Evolutionary conservation across 1,140 invertebrate genomes (phyloP).

Genomic region (Apis dorsata): DNA sequence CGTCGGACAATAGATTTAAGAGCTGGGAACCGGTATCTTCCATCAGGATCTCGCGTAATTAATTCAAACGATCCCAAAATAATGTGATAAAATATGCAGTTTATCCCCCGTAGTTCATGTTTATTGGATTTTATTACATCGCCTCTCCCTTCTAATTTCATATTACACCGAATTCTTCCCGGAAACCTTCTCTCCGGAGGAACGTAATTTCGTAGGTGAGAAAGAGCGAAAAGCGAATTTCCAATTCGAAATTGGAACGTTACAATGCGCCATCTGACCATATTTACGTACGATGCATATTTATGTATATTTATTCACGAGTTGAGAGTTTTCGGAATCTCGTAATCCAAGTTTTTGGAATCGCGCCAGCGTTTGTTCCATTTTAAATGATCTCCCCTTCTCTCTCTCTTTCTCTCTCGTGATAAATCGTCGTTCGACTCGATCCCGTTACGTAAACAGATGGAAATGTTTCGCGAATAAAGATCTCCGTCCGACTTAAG

Average conservation of each 20-base stretch:
- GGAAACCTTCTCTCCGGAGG: not conserved
- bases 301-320: not conserved
- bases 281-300: not conserved
- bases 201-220: no score
- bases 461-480: not conserved
- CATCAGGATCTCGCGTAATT: not conserved
- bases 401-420: not conserved
- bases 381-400: not conserved
- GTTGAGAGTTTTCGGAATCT: not conserved
- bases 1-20: not conserved
- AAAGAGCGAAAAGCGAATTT: not conserved
- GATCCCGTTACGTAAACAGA: not conserved
- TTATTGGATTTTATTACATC: conserved; percentile 30
- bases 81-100: conserved; percentile 6
- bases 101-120: not conserved
- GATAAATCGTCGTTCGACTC: not conserved
- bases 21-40: not conserved
- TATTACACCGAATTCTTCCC: not conserved
- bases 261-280: not conserved
- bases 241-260: not conserved
- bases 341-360: not conserved
- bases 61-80: conserved; percentile 22
- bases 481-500: not conserved
- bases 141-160: not conserved
- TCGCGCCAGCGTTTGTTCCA: not conserved